These are phyloP conservation scores for Hyles vespertilio DNA, from an alignment of 1,140 invertebrate species.

Conservation along the genomic window DNA sequence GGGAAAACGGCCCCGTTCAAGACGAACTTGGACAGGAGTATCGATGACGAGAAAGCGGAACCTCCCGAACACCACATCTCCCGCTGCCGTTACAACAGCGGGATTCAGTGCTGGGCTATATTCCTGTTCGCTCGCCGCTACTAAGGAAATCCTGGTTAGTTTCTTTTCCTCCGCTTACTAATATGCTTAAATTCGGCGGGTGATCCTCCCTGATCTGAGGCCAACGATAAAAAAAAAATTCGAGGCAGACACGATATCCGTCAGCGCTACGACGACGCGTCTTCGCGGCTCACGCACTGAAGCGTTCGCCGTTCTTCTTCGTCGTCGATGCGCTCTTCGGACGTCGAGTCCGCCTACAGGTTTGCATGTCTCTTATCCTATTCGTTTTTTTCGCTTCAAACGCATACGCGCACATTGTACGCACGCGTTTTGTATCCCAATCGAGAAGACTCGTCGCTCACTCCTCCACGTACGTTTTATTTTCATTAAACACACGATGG, in stretches of 20 bases:
- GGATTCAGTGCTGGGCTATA: conserved; percentile 79
- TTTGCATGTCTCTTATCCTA: not conserved
- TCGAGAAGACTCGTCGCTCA: too few relatives aligned
- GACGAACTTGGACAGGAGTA: conserved; percentile 79
- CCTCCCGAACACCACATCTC: conserved; percentile 83
- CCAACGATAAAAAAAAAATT: conserved; percentile 48
- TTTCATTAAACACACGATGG: too few relatives aligned
- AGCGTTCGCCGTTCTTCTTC: too few relatives aligned
- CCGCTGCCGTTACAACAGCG: conserved; percentile 62
- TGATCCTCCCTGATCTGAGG: conserved; percentile 84
- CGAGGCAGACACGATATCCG: conserved; percentile 12
- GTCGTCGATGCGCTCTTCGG: conserved; percentile 13
- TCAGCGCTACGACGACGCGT: conserved; percentile 5
- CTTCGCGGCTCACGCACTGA: too few relatives aligned
- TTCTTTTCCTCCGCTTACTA: conserved; percentile 94
- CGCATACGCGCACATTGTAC: not conserved
- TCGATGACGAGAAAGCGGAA: conserved; percentile 55
- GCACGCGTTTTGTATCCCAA: conserved; percentile 1
- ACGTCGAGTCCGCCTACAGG: conserved; percentile 13
- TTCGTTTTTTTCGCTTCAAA: conserved; percentile 29
- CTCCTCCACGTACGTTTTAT: too few relatives aligned
- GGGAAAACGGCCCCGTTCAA: conserved; percentile 82
- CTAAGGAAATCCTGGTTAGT: conserved; percentile 91
- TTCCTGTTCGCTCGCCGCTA: conserved; percentile 91
- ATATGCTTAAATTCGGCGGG: conserved; percentile 93